Conservation (phyloP, 2,888 invertebrate genomes). For the Scaptomyza parva region DNA sequence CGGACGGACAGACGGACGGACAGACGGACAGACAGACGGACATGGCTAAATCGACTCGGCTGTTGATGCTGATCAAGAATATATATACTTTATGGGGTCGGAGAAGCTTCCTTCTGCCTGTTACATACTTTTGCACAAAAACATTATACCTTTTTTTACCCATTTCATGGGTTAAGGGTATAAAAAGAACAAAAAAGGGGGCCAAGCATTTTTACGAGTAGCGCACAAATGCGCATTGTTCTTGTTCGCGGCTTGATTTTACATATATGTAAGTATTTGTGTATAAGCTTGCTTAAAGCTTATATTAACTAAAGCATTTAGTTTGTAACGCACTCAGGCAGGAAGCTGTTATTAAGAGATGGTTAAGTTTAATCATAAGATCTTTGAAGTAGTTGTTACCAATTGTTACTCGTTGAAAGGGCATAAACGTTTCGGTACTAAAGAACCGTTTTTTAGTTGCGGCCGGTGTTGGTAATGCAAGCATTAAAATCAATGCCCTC, state of each 20-base stretch:
- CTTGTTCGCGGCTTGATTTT: constrained; percentile 30
- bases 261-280: background rate
- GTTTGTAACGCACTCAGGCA: background rate
- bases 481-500: constrained; percentile 72
- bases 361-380: background rate
- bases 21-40: too few species aligned
- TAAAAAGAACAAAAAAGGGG: constrained; percentile 29
- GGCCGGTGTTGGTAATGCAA: constrained; percentile 19
- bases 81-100: too few species aligned
- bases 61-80: too few species aligned
- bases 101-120: too few species aligned
- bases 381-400: background rate
- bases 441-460: constrained; percentile 10
- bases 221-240: constrained; percentile 72
- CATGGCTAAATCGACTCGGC: too few species aligned
- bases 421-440: constrained; percentile 27
- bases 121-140: too few species aligned
- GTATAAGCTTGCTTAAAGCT: constrained; percentile 12
- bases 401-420: constrained; percentile 1
- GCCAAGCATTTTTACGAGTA: constrained; percentile 69
- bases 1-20: too few species aligned
- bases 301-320: constrained; percentile 7
- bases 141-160: too few species aligned
- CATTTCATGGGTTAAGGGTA: too few species aligned
- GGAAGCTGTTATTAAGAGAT: constrained; percentile 1